phyloP scores from a whole-genome alignment of 2,888 invertebrate genomes.

The Erebia aethiops region DNA sequence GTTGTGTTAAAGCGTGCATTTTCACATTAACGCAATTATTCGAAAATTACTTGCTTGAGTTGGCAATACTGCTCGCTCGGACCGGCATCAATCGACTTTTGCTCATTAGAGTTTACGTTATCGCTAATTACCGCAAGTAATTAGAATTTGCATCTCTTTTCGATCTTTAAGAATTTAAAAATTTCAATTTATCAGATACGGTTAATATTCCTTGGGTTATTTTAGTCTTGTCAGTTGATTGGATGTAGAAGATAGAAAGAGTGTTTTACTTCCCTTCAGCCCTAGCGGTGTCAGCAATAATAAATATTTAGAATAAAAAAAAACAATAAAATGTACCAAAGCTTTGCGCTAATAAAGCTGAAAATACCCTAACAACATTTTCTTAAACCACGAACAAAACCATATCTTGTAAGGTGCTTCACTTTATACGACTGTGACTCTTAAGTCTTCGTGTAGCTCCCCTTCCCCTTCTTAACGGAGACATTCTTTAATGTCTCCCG shows the following conservation, averaged over 20 bases:
- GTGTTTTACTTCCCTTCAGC: constrained; percentile 51
- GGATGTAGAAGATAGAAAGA: constrained; percentile 13
- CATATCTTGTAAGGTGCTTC: constrained; percentile 31
- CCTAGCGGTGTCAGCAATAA: constrained; percentile 60
- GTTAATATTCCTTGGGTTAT: constrained; percentile 4
- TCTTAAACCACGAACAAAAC: constrained; percentile 25
- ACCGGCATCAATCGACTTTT: constrained; percentile 67
- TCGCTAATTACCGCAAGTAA: constrained; percentile 67
- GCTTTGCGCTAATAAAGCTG: constrained; percentile 42
- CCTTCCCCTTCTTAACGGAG: constrained; percentile 77
- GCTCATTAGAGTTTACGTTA: constrained; percentile 68
- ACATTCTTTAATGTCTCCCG: constrained; percentile 80
- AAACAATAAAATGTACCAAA: constrained; percentile 48
- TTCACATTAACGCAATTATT: constrained; percentile 81
- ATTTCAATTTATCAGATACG: background rate
- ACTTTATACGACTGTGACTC: constrained; percentile 64
- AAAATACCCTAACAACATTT: constrained; percentile 44
- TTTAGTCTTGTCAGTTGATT: constrained; percentile 14
- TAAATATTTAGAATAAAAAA: constrained; percentile 64
- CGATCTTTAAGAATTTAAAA: background rate
- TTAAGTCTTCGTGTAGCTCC: constrained; percentile 53
- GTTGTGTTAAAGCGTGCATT: constrained; percentile 78
- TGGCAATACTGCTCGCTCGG: constrained; percentile 63
- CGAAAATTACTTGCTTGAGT: constrained; percentile 76
- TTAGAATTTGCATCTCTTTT: constrained; percentile 42